These are phyloP conservation scores for Numenius phaeopus DNA, from an alignment of 2,797 vertebrate genomes.

Conservation along the genomic window DNA sequence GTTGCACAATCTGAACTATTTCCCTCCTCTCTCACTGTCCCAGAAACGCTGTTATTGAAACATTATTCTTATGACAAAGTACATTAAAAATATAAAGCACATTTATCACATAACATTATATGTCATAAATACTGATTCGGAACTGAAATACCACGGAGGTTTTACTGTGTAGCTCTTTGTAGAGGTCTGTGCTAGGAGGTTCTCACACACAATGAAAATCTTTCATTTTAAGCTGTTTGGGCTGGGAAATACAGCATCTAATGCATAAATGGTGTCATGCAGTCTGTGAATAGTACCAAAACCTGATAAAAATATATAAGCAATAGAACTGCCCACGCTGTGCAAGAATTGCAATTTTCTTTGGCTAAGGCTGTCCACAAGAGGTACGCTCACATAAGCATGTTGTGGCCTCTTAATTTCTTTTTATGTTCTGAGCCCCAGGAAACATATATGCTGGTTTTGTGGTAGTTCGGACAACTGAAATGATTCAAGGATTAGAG, in stretches of 20 bases:
- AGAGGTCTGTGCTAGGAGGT: neutral
- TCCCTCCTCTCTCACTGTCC: neutral
- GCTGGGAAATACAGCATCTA: neutral
- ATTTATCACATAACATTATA: neutral
- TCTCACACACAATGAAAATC: neutral
- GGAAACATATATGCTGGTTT: neutral
- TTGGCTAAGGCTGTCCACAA: neutral
- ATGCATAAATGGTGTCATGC: neutral
- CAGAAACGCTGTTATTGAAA: neutral
- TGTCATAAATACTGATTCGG: neutral
- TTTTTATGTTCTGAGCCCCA: neutral
- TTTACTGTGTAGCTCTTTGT: neutral
- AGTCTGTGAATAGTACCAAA: neutral
- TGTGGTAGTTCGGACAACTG: neutral
- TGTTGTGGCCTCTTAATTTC: neutral
- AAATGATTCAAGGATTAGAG: constrained; percentile 25
- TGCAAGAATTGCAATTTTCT: neutral
- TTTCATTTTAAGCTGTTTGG: neutral
- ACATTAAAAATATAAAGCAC: neutral
- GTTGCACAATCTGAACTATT: neutral
- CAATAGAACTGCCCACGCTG: neutral
- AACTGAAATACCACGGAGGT: neutral
- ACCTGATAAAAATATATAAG: neutral
- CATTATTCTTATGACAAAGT: neutral
- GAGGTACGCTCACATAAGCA: neutral